phyloP scores from a whole-genome alignment of 2,888 invertebrate genomes.

The Encarsia formosa region DNA sequence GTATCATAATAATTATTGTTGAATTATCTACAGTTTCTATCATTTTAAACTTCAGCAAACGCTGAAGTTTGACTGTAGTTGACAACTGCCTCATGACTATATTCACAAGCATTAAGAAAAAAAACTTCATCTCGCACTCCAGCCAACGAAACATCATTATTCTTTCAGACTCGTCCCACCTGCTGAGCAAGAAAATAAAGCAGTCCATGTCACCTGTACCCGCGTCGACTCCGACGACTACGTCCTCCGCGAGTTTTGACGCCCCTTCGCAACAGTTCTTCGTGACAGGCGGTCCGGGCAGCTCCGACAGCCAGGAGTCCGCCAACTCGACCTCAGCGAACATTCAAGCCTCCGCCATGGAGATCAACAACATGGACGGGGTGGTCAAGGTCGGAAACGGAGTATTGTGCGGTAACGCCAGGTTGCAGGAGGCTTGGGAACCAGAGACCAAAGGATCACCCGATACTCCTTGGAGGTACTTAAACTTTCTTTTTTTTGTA shows the following conservation, averaged over 20 bases:
- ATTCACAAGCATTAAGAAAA: too few relatives aligned
- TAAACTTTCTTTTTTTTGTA: not conserved
- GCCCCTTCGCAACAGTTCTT: constrained; percentile 38
- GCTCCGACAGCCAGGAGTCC: constrained; percentile 33
- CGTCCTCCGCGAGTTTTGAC: constrained; percentile 22
- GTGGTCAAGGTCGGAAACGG: constrained; percentile 44
- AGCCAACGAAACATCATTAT: not conserved
- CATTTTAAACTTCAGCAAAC: too few relatives aligned
- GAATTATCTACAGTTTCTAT: too few relatives aligned
- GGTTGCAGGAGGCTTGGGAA: constrained; percentile 49
- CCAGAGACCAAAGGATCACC: constrained; percentile 47
- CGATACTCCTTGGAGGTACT: constrained; percentile 46
- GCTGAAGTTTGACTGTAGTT: too few relatives aligned
- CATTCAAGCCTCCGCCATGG: constrained; percentile 27
- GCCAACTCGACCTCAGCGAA: constrained; percentile 12
- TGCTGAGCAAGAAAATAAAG: constrained; percentile 4
- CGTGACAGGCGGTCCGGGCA: constrained; percentile 36
- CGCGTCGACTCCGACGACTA: constrained; percentile 4
- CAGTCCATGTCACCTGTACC: constrained; percentile 12
- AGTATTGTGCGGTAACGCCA: constrained; percentile 45
- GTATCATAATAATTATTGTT: too few relatives aligned
- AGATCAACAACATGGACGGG: constrained; percentile 34
- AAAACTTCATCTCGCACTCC: too few relatives aligned
- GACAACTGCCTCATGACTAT: too few relatives aligned
- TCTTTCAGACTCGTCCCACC: constrained; percentile 7